phyloP scores from a whole-genome alignment of 2,797 vertebrate genomes.

The Tenualosa thibaudeaui region DNA sequence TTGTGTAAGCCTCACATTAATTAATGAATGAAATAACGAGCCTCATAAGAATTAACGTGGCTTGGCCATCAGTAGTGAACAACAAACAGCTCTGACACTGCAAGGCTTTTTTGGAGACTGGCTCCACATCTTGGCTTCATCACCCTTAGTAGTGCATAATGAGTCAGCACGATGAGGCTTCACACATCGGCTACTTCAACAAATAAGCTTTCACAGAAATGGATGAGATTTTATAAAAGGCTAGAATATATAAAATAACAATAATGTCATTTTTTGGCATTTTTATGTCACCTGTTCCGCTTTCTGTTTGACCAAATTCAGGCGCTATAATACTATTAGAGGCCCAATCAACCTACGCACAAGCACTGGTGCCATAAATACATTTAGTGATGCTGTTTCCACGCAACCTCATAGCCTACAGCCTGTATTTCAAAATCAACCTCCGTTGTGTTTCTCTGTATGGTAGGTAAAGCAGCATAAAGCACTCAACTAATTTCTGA shows the following conservation, averaged over 20 bases:
- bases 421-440: no score
- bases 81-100: background rate
- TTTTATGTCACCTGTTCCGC: background rate
- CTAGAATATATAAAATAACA: no score
- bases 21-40: conserved; percentile 4
- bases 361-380: no score
- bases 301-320: background rate
- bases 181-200: background rate
- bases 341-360: no score
- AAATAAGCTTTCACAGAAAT: background rate
- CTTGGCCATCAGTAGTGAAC: background rate
- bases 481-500: no score
- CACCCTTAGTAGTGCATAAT: background rate
- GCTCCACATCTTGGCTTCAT: background rate
- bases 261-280: background rate
- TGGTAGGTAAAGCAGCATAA: no score
- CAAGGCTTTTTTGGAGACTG: background rate
- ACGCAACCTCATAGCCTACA: no score
- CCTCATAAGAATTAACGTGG: background rate
- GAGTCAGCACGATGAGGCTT: background rate
- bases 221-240: background rate
- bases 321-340: background rate
- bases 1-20: background rate
- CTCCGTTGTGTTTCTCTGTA: no score
- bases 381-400: no score